Evolutionary conservation across 2,888 invertebrate species (phyloP), one percentile per base, ranked within the genome.

Genomic region (Cheilosia grossa): DNA sequence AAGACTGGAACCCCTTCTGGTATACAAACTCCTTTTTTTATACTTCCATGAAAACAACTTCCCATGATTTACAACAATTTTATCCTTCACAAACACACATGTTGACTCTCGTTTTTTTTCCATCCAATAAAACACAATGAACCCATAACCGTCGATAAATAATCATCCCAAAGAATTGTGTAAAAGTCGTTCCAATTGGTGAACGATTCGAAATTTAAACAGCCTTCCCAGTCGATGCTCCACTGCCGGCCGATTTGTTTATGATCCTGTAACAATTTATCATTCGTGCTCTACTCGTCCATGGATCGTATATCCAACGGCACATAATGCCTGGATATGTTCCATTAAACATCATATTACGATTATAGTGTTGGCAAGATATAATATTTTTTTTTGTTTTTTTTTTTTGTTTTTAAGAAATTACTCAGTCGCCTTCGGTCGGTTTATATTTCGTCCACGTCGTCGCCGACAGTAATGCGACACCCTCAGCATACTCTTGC

Each of bases 331-430:
- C 9, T 74, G 79, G 74, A 79, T 83, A 74, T 79, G 82, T 79
- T 83, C 79, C 82, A 79, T 83, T 83, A 79, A 83, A 79, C 78
- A 79, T 74, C 53, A 58, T 79, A 69, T 83, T 83, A 83, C 79
- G 73, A 74, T 74, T 69, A 83, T 79, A 63, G 74, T 40, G 58
- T 33, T 42, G 58, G 61, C 64, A 74, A 74, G 82, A 74, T 51
- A 64, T 74, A 49, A 73, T 74, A n/a, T 79, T 82, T 75, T 54
- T 15, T 19, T 79, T 79, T 24, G 24, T 24, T 82, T 74, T 79
- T 82, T 75, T 54, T 15, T 19, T 79, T 79, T 24, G 24, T 24
- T 82, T 70, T 54, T 5, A 37, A 49, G 61, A 61, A 78, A 77
- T 33, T 54, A 67, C 42, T 49, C 64, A 47, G 75, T 63, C 69